phyloP scores from a whole-genome alignment of 2,797 vertebrate genomes.

The Platyrinchus mystaceus region DNA sequence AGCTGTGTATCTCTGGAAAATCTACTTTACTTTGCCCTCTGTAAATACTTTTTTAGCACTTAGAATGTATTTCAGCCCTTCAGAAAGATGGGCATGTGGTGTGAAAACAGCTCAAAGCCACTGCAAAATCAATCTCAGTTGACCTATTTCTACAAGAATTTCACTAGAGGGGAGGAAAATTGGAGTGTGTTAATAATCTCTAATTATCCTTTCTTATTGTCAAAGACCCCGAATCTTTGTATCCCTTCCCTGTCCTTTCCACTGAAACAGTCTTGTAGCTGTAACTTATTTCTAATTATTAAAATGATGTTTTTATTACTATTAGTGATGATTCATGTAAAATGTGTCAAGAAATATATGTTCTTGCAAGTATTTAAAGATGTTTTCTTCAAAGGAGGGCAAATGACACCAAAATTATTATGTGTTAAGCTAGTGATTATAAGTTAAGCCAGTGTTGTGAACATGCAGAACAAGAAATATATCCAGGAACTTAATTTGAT shows the following conservation, averaged over 20 bases:
- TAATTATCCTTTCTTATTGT: slow-evolving; percentile 14
- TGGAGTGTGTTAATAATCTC: slow-evolving; percentile 25
- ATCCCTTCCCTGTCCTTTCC: not conserved
- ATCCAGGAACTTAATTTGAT: not conserved
- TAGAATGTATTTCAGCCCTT: not conserved
- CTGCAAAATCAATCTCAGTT: not conserved
- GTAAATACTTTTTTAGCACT: not conserved
- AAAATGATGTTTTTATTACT: not conserved
- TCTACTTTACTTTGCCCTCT: not conserved
- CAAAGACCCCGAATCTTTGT: not conserved
- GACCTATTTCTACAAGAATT: slow-evolving; percentile 38
- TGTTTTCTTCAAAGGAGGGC: not conserved
- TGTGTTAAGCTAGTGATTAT: not conserved
- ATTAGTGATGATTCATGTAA: not conserved
- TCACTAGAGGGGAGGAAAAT: not conserved
- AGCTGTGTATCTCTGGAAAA: not conserved
- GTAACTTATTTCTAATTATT: not conserved
- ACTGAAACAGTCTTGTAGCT: not conserved
- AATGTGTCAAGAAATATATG: not conserved
- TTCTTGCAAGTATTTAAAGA: not conserved
- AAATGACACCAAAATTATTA: not conserved
- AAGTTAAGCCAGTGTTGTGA: not conserved
- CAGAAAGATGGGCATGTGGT: not conserved
- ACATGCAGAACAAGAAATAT: not conserved
- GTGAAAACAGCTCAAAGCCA: slow-evolving; percentile 6